Conservation (phyloP, 2,113 vertebrate species). For the Lynx canadensis region DNA sequence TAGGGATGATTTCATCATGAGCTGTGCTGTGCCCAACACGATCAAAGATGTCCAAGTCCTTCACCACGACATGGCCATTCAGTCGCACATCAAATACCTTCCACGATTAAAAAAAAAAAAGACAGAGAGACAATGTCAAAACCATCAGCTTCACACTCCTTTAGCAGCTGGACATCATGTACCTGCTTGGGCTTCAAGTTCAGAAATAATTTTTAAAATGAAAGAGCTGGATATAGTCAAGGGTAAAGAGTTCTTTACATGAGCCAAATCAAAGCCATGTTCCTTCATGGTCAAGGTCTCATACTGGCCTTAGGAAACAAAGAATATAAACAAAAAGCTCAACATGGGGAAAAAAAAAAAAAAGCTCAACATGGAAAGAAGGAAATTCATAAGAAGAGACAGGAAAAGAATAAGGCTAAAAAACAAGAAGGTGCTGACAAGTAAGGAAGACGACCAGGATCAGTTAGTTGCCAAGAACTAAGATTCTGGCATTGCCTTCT, state of each 20-base stretch:
- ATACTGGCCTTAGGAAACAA: neutral
- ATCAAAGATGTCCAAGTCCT: slow-evolving; percentile 99
- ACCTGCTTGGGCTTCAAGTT: neutral
- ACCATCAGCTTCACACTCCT: neutral
- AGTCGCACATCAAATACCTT: slow-evolving; percentile 98
- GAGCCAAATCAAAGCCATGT: neutral
- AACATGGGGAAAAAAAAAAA: neutral
- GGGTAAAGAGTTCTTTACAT: neutral
- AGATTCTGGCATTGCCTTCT: neutral
- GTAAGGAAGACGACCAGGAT: neutral
- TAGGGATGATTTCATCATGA: slow-evolving; percentile 96
- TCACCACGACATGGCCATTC: slow-evolving; percentile 96
- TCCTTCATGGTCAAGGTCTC: neutral
- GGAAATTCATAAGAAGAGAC: neutral
- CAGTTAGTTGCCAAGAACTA: neutral
- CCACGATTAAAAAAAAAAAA: slow-evolving; percentile 52
- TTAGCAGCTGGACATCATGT: neutral
- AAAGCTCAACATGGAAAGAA: neutral
- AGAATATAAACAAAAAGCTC: neutral
- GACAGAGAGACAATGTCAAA: slow-evolving; percentile 35
- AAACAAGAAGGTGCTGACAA: neutral
- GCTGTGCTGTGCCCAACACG: slow-evolving; percentile 98
- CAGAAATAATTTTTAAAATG: slow-evolving; percentile 1
- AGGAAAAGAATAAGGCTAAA: neutral
- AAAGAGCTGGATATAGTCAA: neutral